Evolutionary conservation across 2,113 vertebrate species (phyloP), one percentile per base, ranked within the genome.

Genomic region (Tachysurus fulvidraco): DNA sequence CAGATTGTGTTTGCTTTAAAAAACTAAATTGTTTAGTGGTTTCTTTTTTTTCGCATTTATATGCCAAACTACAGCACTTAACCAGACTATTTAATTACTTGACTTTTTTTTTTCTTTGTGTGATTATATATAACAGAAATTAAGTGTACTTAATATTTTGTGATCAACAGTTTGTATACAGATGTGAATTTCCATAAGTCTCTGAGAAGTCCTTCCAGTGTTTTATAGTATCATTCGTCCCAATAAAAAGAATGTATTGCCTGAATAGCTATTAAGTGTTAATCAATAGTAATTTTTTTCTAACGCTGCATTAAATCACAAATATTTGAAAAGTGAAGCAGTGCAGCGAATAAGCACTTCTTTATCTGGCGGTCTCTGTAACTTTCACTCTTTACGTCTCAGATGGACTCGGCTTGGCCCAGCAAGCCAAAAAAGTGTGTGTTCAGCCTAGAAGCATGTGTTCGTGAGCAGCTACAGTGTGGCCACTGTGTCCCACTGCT

Each of bases 401-500:
- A 78, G 21, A 78, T 28, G 60, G 62, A 69, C 46, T 54, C 3
- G 57, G 10, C 30, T 64, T 64, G 57, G n/a, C 13, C n/a, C 78
- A 41, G 50, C 78, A 41, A 41, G 50, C 50, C 28, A 25, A 69
- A 67, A 50, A 52, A 44, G 21, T n/a, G 46, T 74, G 62, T 83
- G 46, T 69, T 74, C 46, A 59, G 25, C 8, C 54, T 44, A 30
- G 14, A 54, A n/a, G 11, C 2, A 36, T 17, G 59, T 64, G 59
- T 30, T 36, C 4, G 21, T 25, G 28, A 64, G 28, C 67, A 74
- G 67, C 69, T 80, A 30, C 41, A 87, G 50, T 79, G 86, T 60
- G 54, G 54, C 85, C 36, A 50, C 64, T 60, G 64, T 81, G 25
- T 90, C 80, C 85, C n/a, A 9, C 83, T 79, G 85, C 87, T 82